Evolutionary conservation across 2,113 vertebrate species (phyloP), one percentile per base, ranked within the genome.

Genomic region (Motacilla alba): DNA sequence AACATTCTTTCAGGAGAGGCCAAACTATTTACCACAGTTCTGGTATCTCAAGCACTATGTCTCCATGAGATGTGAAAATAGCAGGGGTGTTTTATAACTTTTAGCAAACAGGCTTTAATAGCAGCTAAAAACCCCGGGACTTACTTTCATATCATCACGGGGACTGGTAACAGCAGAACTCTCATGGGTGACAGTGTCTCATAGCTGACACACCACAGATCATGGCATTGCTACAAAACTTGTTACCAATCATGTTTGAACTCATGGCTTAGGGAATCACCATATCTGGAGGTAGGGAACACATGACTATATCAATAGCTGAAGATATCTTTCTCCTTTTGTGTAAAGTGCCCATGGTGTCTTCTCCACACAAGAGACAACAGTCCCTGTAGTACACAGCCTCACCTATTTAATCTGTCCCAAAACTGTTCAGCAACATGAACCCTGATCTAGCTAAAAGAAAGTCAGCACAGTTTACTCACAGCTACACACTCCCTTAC

Each of bases 321-420:
- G 35, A 87, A 59, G 43, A 43, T 13, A 14, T 16, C 23, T 76
- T 88, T 89, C 35, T 74, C 55, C 55, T 69, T 27, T 39, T 83
- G 24, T 50, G 31, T n/a, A 15, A 63, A 15, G 20, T 10, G 46
- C 66, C 37, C 55, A 14, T 11, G 13, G 46, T 35, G 37, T 62
- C 59, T 76, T 75, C 33, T 60, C 49, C 44, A 64, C n/a, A 24
- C 5, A 90, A 41, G 31, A 58, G 43, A 67, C n/a, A 58, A 41
- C 15, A 47, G 21, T 47, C 15, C 15, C 56, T 2, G 0, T 12
- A 66, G 15, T n/a, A 19, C 0, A 0, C 52, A 63, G 68, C 33
- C 24, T 87, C 53, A 33, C 7, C 27, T 79, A 43, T 75, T 89
- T 55, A 30, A 62, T n/a, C 15, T 82, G 66, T 55, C 15, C 27